Conservation (phyloP, 2,113 vertebrate genomes). For the Diglossa brunneiventris region DNA sequence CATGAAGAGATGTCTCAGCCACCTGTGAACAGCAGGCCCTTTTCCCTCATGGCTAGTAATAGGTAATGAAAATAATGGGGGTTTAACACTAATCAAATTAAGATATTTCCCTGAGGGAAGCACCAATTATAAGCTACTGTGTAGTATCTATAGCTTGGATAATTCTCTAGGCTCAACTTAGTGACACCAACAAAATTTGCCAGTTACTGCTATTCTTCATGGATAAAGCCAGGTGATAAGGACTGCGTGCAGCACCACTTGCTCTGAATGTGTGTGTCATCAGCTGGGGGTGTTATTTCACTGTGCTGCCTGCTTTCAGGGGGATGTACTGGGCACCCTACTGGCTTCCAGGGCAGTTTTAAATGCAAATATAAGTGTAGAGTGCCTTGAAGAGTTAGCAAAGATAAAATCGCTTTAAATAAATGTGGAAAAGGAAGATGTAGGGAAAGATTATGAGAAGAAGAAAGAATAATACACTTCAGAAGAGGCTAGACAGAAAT, state of each 20-base stretch:
- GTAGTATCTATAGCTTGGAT: background rate
- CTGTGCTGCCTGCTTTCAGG: background rate
- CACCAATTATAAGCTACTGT: background rate
- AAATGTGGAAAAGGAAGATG: background rate
- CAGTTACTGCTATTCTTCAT: background rate
- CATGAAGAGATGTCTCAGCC: background rate
- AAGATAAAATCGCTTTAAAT: background rate
- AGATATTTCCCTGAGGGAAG: background rate
- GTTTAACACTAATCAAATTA: background rate
- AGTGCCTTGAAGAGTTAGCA: background rate
- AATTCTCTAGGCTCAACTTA: background rate
- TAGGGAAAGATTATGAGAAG: background rate
- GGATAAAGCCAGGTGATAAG: background rate
- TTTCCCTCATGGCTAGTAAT: background rate
- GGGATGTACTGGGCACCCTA: background rate
- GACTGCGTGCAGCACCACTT: fast-evolving
- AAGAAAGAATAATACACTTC: background rate
- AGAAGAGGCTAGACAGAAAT: background rate
- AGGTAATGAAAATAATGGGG: background rate
- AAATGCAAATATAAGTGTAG: background rate
- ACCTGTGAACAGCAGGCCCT: background rate
- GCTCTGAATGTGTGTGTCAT: background rate
- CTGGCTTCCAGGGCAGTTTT: background rate
- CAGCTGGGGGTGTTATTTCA: background rate
- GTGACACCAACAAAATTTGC: background rate